Conservation (phyloP, 2,113 vertebrate genomes). For the Apus apus region DNA sequence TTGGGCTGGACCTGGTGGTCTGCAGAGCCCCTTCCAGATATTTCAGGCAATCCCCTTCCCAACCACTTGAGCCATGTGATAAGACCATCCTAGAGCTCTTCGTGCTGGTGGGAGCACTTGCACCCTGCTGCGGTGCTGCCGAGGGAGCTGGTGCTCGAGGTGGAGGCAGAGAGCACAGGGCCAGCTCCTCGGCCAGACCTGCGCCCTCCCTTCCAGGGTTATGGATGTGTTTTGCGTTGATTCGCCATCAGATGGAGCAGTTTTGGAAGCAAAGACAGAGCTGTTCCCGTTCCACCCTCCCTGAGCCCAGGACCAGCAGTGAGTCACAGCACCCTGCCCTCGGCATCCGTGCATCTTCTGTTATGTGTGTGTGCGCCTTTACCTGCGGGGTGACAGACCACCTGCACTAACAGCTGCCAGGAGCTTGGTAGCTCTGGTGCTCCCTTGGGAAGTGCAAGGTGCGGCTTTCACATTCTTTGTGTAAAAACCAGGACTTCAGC, state of each 20-base stretch:
- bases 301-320: background rate
- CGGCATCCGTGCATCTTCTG: accelerated
- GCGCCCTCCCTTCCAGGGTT: background rate
- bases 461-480: background rate
- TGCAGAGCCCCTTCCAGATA: background rate
- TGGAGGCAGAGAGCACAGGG: background rate
- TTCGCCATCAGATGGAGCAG: conserved; percentile 66
- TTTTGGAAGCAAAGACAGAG: conserved; percentile 36
- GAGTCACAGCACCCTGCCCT: background rate
- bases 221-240: background rate
- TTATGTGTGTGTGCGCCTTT: background rate
- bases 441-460: background rate
- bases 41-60: background rate
- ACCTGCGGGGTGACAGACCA: background rate
- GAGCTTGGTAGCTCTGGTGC: background rate
- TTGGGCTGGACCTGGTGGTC: accelerated
- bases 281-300: background rate
- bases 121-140: background rate
- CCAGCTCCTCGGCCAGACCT: accelerated
- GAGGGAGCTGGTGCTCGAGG: background rate
- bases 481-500: background rate
- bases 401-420: background rate
- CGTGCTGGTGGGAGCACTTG: background rate
- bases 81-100: background rate
- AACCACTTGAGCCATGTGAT: background rate